Evolutionary conservation across 2,797 vertebrate species (phyloP).

Genomic region (Muscicapa striata): DNA sequence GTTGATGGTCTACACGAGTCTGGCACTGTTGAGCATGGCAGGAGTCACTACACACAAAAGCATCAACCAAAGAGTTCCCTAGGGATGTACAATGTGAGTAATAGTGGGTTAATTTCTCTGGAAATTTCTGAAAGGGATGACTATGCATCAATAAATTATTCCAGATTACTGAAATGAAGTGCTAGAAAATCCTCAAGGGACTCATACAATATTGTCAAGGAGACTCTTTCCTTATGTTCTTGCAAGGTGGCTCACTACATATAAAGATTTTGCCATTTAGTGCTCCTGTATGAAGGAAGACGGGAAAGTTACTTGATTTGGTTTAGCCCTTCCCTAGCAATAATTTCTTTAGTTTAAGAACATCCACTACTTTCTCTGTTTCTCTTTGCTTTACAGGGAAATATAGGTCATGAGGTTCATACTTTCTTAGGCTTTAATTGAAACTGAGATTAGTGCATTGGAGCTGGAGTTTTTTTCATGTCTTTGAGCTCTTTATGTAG

Average conservation of each 20-base stretch:
- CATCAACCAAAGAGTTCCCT: background rate
- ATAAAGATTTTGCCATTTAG: background rate
- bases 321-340: background rate
- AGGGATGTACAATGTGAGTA: background rate
- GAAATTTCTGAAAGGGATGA: conserved; percentile 30
- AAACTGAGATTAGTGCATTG: background rate
- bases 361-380: background rate
- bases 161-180: conserved; percentile 46
- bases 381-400: background rate
- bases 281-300: background rate
- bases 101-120: conserved; percentile 13
- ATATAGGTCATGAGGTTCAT: background rate
- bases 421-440: background rate
- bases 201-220: background rate
- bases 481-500: background rate
- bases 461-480: background rate
- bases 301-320: background rate
- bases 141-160: conserved; percentile 30
- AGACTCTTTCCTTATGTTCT: background rate
- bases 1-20: background rate
- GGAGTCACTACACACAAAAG: background rate
- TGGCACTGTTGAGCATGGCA: background rate
- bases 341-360: background rate
- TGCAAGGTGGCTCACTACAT: background rate
- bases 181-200: background rate